Evolutionary conservation across 2,888 invertebrate species (phyloP).

Genomic region (Cybosia mesomella): DNA sequence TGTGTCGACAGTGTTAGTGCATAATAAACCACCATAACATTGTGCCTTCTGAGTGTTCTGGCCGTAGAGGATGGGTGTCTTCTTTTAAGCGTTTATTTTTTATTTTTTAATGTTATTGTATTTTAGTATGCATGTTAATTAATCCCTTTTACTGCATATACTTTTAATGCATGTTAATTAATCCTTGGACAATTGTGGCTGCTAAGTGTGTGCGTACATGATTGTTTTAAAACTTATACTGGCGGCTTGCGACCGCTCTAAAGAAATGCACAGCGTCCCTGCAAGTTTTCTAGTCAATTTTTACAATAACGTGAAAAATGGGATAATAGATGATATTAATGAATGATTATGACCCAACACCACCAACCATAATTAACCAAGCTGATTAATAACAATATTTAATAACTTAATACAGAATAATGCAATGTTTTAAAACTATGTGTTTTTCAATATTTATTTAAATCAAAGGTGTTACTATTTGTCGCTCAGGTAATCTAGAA

Average conservation of each 20-base stretch:
- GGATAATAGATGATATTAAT: conserved; percentile 7
- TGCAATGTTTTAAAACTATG: conserved; percentile 2
- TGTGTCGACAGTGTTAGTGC: conserved; percentile 37
- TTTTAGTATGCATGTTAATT: conserved; percentile 39
- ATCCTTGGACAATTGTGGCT: conserved; percentile 24
- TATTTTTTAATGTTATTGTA: conserved; percentile 41
- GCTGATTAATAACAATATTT: neutral
- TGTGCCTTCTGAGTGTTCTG: conserved; percentile 63
- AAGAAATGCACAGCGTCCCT: conserved; percentile 29
- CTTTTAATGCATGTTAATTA: conserved; percentile 5
- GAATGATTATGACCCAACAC: neutral
- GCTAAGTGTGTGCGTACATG: conserved; percentile 24
- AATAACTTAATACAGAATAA: neutral
- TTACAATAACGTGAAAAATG: conserved; percentile 31
- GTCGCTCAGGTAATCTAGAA: neutral
- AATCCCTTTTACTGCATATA: conserved; percentile 29
- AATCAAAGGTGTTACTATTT: neutral
- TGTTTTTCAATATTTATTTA: conserved; percentile 2
- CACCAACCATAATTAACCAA: neutral
- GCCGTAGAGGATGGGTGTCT: conserved; percentile 51
- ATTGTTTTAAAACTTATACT: conserved; percentile 14
- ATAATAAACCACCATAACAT: conserved; percentile 51
- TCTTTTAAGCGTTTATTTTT: conserved; percentile 50
- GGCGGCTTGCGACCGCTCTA: conserved; percentile 12
- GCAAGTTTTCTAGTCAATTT: conserved; percentile 58